These are phyloP conservation scores for Diplodus puntazzo DNA, from an alignment of 2,797 vertebrate species.

Conservation along the genomic window DNA sequence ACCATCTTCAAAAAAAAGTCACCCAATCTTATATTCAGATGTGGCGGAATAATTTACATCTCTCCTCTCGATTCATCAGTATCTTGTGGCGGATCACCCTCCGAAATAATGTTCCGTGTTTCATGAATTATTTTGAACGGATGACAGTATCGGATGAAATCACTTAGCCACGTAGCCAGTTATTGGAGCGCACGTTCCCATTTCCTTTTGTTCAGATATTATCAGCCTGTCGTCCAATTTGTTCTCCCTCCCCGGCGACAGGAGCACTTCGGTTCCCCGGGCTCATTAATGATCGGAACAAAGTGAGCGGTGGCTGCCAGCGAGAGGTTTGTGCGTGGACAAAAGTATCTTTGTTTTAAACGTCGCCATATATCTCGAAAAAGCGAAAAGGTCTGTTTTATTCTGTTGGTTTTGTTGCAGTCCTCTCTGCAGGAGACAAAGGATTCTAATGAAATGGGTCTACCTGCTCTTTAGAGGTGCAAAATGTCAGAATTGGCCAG, in stretches of 20 bases:
- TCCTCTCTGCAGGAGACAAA: background rate
- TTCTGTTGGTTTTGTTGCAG: background rate
- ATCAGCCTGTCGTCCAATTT: conserved; percentile 27
- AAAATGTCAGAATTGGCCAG: too few species aligned
- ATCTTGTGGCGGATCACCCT: background rate
- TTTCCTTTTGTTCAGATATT: conserved; percentile 31
- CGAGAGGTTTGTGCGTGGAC: background rate
- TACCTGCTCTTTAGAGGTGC: too few species aligned
- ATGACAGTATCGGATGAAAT: conserved; percentile 2
- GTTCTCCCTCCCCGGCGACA: background rate
- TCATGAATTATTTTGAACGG: conserved; percentile 4
- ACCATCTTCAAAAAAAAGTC: conserved; percentile 6
- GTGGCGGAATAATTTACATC: conserved; percentile 53
- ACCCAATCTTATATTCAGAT: conserved; percentile 20
- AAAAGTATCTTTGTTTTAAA: conserved; percentile 38
- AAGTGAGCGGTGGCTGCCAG: conserved; percentile 42
- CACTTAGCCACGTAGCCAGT: background rate
- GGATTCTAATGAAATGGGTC: background rate
- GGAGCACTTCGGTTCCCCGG: conserved; percentile 31
- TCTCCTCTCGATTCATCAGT: conserved; percentile 15
- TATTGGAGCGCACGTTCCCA: conserved; percentile 7
- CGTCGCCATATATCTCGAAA: conserved; percentile 28
- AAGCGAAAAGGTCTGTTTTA: conserved; percentile 41
- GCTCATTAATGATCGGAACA: conserved; percentile 48
- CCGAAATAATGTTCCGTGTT: conserved; percentile 15